Evolutionary conservation across 2,797 vertebrate species (phyloP).

Genomic region (Dromococcyx pavoninus): DNA sequence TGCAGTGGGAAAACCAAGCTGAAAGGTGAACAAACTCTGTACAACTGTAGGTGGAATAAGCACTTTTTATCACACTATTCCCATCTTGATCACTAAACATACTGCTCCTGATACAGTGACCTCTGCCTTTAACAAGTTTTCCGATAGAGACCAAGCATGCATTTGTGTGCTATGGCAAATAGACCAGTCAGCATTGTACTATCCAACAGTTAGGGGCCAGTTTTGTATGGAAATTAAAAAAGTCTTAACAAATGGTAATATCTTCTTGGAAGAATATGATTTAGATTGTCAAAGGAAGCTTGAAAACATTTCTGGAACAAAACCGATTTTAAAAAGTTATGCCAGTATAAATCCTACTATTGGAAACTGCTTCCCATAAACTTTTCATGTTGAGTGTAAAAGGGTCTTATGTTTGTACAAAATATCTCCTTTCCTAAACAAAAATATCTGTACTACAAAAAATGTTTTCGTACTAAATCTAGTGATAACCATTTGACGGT

Average conservation of each 20-base stretch:
- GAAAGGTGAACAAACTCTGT: neutral
- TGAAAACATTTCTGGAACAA: neutral
- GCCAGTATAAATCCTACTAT: neutral
- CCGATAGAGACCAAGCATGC: no score
- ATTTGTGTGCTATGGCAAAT: neutral
- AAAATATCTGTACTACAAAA: neutral
- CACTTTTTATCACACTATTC: neutral
- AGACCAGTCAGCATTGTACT: neutral
- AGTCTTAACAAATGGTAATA: neutral
- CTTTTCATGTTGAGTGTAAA: neutral
- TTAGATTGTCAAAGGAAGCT: neutral
- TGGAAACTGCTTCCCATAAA: neutral
- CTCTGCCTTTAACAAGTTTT: neutral
- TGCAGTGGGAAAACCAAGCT: neutral
- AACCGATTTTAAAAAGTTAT: neutral
- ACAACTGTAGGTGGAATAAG: neutral
- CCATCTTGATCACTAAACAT: neutral
- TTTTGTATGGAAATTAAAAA: neutral
- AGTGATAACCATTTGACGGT: neutral
- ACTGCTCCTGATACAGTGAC: neutral
- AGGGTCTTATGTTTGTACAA: fast-evolving
- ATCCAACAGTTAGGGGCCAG: neutral
- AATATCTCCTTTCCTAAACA: neutral
- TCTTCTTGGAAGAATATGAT: neutral
- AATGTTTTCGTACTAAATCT: neutral